Base-by-base conservation (phyloP, 2,888 invertebrate species). In the Leucophora obtusa region DNA sequence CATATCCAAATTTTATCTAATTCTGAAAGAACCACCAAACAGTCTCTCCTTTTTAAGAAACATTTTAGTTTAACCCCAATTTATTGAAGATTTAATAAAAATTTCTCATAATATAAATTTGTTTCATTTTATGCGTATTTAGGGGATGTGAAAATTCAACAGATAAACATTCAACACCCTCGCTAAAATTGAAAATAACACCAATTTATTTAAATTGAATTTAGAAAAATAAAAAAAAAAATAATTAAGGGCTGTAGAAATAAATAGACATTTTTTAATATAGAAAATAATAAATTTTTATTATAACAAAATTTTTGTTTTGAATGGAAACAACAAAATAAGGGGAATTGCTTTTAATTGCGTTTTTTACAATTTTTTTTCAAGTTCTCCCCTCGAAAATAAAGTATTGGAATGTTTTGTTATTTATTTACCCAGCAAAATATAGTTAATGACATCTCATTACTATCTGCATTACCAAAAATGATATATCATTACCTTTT, bases 31-130 rank as follows among this genome's bases (percentile, higher is more conserved):
- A n/a, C n/a, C n/a, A n/a, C n/a, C n/a, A n/a, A n/a, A n/a, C n/a
- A n/a, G n/a, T n/a, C n/a, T n/a, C n/a, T n/a, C n/a, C n/a, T n/a
- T n/a, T n/a, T n/a, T n/a, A n/a, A n/a, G n/a, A n/a, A n/a, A n/a
- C n/a, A n/a, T n/a, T 71, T 71, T 59, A 69, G 54, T 75, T 75
- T 71, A 71, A 78, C 77, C 71, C 77, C 77, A 68, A 38, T 78
- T 78, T 72, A 38, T 38, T 68, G 11, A 66, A 66, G 60, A 78
- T 78, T 78, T 78, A 68, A 77, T 47, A 18, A 50, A 28, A 24
- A 72, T 72, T 78, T 66, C 60, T 28, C 11, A 60, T 54, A 72
- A 68, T 66, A 60, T 56, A 66, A 47, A 77, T 77, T 77, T 77
- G 54, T 71, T 77, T 43, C 24, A 65, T 53, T 43, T 38, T 10